These are phyloP conservation scores for Austrolebias charrua DNA, from an alignment of 2,797 vertebrate genomes.

Conservation along the genomic window DNA sequence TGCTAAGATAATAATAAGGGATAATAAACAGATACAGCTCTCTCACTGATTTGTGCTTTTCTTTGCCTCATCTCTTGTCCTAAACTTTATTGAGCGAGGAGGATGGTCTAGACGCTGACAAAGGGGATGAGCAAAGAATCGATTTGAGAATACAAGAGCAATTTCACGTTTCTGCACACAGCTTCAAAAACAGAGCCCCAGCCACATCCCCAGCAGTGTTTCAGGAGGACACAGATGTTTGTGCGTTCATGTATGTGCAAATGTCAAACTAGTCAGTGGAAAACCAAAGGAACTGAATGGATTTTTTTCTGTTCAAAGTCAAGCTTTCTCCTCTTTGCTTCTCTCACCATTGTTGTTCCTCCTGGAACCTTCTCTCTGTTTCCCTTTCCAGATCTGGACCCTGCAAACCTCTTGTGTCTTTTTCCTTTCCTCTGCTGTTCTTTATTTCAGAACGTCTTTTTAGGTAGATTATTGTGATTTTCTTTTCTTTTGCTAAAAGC, in stretches of 20 bases:
- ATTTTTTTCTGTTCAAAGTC: conserved; percentile 31
- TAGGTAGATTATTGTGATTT: too few species aligned
- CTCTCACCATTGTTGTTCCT: conserved; percentile 42
- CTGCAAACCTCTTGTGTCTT: too few species aligned
- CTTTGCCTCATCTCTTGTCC: conserved; percentile 20
- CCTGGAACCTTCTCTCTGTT: conserved; percentile 13
- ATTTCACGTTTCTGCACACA: conserved; percentile 50
- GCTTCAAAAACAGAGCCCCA: conserved; percentile 37
- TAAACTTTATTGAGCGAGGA: conserved; percentile 20
- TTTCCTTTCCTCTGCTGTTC: too few species aligned
- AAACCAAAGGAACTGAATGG: conserved; percentile 5
- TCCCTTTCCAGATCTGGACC: neutral
- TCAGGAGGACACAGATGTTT: conserved; percentile 3
- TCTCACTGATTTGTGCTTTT: conserved; percentile 10
- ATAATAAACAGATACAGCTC: neutral
- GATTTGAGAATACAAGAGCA: conserved; percentile 53
- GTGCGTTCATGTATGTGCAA: conserved; percentile 10
- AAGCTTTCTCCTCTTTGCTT: conserved; percentile 23
- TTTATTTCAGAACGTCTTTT: too few species aligned
- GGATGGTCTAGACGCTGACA: conserved; percentile 48
- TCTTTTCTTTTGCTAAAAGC: too few species aligned
- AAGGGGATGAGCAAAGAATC: conserved; percentile 49
- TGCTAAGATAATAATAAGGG: neutral
- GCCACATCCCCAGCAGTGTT: conserved; percentile 8
- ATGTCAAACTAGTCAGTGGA: conserved; percentile 11